A percentile compares a stretch with the other conserved stretches of the same genome.
These are phyloP conservation scores for Sander vitreus DNA, from an alignment of 2,113 vertebrate species.

Conservation along the genomic window DNA sequence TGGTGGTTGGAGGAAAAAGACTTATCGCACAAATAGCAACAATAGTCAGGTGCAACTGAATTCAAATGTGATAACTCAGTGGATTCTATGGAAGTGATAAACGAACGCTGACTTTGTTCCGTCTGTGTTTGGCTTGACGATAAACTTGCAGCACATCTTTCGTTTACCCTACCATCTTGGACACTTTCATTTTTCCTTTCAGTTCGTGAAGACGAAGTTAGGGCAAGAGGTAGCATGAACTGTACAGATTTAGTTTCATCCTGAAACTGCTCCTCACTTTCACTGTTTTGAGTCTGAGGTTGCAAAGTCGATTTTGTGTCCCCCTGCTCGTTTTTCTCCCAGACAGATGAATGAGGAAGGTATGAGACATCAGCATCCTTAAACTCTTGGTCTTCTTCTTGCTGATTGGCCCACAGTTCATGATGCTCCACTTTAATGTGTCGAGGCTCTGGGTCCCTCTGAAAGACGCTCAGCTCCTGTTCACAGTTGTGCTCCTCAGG, in stretches of 20 bases:
- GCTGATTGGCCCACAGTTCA: constrained; percentile 47
- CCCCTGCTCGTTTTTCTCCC: constrained; percentile 28
- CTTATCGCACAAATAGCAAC: constrained; percentile 57
- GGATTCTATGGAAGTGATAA: background rate
- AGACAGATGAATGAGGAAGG: constrained; percentile 16
- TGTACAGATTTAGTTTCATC: constrained; percentile 6
- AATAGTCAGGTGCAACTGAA: background rate
- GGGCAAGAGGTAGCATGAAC: background rate
- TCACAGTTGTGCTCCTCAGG: constrained; percentile 21
- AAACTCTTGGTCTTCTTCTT: constrained; percentile 24
- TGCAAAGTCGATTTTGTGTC: constrained; percentile 23
- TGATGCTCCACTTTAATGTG: constrained; percentile 69
- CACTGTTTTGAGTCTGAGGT: constrained; percentile 21
- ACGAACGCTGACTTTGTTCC: background rate
- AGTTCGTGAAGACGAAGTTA: constrained; percentile 11
- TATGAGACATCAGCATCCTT: background rate
- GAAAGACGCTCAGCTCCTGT: background rate
- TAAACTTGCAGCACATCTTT: constrained; percentile 17
- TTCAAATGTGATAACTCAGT: constrained; percentile 1
- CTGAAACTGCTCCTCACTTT: constrained; percentile 28
- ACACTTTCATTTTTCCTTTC: background rate
- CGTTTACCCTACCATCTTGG: background rate
- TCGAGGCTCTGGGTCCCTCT: constrained; percentile 7
- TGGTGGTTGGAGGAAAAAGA: constrained; percentile 52
- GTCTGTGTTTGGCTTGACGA: background rate